Evolutionary conservation across 2,888 invertebrate genomes (phyloP).

Genomic region (Pandemis cinnamomeana): DNA sequence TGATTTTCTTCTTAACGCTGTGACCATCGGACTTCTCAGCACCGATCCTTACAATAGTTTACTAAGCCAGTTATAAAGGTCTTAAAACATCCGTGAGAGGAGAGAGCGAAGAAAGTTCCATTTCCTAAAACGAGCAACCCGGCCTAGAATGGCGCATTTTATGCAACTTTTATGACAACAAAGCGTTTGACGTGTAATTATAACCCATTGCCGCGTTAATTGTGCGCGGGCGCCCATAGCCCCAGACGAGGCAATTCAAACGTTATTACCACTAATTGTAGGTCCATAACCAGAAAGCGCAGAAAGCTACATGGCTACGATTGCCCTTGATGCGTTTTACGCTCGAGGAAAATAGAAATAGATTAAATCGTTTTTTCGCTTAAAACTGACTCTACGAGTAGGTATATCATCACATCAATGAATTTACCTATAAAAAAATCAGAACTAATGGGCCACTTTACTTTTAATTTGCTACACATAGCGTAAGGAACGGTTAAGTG

Average conservation of each 20-base stretch:
- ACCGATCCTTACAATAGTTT: not conserved
- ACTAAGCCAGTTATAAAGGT: not conserved
- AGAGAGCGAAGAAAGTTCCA: slow-evolving; percentile 13
- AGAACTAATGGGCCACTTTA: no score
- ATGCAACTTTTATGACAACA: slow-evolving; percentile 22
- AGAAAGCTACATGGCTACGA: slow-evolving; percentile 11
- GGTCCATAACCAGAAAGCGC: slow-evolving; percentile 10
- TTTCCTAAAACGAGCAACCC: not conserved
- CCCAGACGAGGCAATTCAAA: slow-evolving; percentile 12
- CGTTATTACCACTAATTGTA: slow-evolving; percentile 12
- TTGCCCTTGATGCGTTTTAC: slow-evolving; percentile 27
- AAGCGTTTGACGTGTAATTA: slow-evolving; percentile 32
- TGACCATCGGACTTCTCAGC: not conserved
- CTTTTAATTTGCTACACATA: no score
- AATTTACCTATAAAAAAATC: no score
- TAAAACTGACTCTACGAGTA: not conserved
- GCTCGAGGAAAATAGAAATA: slow-evolving; percentile 23
- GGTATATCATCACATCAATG: not conserved
- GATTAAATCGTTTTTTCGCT: not conserved
- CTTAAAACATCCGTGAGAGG: not conserved
- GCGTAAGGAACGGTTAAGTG: no score
- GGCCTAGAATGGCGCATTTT: not conserved
- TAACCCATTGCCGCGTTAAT: slow-evolving; percentile 29
- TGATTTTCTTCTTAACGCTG: no score
- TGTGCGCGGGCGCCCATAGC: slow-evolving; percentile 10